Base-by-base conservation (phyloP, 2,113 vertebrate genomes). In the Daphoenositta chrysoptera region DNA sequence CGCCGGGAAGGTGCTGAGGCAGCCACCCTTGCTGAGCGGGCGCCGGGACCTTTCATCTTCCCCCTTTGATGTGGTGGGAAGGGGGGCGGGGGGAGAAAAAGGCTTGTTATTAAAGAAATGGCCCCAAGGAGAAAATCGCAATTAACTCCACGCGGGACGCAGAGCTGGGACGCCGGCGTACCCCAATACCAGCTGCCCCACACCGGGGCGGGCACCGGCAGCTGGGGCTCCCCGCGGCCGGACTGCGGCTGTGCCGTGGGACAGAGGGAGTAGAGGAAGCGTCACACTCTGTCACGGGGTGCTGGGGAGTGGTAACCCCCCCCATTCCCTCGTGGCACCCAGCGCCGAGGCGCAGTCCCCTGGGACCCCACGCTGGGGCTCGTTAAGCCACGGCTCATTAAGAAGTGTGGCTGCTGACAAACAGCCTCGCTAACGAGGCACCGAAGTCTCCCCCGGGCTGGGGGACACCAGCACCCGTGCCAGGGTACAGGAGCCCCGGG, bases 1-100 rank as follows among this genome's bases (percentile, higher is more conserved):
- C 37, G 7, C 78, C 90, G 57, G 85, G 42, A 65, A 87, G 83
- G 93, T 89, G 89, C 90, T 92, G 96, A 95, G 81, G 90, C 79
- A 88, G 93, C 91, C 93, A 83, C 93, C 87, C 94, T 82, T 56
- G 87, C 83, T 86, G 72, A 58, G 39, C 57, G 54, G 65, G 93
- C n/a, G 71, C 84, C 61, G 42, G 88, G 80, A 93, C 83, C 92
- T 97, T 91, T 93, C 92, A 84, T 93, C 95, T 82, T 90, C 61
- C 26, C 45, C 30, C 92, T 97, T 95, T 97, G 95, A 97, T 97
- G 96, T 94, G 95, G 94, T 83, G 71, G 50, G 87, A 80, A 95
- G 53, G 42, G 73, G 26, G 23, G 57, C 15, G 51, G 78, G 40
- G 65, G 18, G 26, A 70, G 73, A 70, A 76, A 71, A 93, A 93